phyloP scores from a whole-genome alignment of 2,113 vertebrate genomes.

The Arizona elegans region DNA sequence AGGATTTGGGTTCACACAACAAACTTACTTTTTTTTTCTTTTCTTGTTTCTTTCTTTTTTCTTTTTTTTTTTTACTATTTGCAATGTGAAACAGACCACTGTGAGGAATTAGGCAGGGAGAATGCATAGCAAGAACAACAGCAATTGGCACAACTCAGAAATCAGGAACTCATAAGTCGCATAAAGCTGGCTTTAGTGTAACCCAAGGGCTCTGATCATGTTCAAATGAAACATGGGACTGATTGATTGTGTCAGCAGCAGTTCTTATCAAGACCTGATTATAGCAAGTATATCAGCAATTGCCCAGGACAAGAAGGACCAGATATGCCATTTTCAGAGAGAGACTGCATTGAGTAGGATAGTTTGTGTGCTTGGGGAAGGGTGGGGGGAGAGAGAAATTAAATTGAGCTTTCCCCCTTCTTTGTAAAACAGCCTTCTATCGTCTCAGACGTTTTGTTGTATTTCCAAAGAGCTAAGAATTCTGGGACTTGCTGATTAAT shows the following conservation, averaged over 20 bases:
- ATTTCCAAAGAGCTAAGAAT: neutral
- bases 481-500: neutral
- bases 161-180: conserved; percentile 83
- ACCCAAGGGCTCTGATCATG: conserved; percentile 77
- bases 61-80: conserved; percentile 54
- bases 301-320: conserved; percentile 30
- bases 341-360: neutral
- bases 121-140: conserved; percentile 55
- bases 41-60: neutral
- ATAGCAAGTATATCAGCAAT: conserved; percentile 40
- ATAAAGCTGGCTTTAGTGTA: conserved; percentile 84
- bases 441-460: neutral
- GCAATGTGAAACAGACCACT: conserved; percentile 52
- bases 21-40: conserved; percentile 45
- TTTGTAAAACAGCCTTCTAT: neutral
- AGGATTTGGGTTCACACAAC: conserved; percentile 56
- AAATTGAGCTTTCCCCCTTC: neutral
- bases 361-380: neutral
- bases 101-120: conserved; percentile 62
- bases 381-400: no score
- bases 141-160: conserved; percentile 71
- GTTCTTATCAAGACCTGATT: conserved; percentile 52
- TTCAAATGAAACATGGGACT: conserved; percentile 74
- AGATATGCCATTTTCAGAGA: conserved; percentile 32
- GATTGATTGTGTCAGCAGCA: conserved; percentile 59